Conservation (phyloP, 2,113 vertebrate species). For the Hirundichthys speculiger region DNA sequence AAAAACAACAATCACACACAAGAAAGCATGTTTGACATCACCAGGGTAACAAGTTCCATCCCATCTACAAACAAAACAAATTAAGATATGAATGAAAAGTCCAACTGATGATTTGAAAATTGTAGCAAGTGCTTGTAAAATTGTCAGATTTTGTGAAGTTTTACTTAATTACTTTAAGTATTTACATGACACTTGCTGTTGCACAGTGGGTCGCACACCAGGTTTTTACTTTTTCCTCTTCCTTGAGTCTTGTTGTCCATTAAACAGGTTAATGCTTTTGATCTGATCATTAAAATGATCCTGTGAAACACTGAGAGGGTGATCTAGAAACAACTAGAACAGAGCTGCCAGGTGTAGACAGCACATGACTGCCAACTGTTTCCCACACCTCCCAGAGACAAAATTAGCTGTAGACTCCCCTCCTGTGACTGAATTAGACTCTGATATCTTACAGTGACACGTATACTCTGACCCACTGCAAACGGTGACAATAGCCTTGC, state of each 20-base stretch:
- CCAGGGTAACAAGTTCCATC: too few species aligned
- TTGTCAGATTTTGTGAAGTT: too few species aligned
- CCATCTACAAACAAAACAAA: too few species aligned
- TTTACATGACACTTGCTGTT: too few species aligned
- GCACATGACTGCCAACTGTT: conserved; percentile 79
- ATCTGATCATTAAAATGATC: background rate
- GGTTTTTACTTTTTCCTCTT: too few species aligned
- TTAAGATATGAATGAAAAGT: too few species aligned
- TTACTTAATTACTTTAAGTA: too few species aligned
- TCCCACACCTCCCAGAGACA: conserved; percentile 66
- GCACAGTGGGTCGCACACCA: too few species aligned
- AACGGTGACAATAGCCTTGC: conserved; percentile 56
- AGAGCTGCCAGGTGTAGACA: conserved; percentile 66
- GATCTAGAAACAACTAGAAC: conserved; percentile 51
- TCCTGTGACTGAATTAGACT: conserved; percentile 72
- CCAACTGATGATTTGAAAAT: too few species aligned
- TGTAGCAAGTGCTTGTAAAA: too few species aligned
- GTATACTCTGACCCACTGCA: conserved; percentile 47
- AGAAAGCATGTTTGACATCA: too few species aligned
- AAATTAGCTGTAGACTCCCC: conserved; percentile 66
- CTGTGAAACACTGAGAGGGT: conserved; percentile 5
- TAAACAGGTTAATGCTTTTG: background rate
- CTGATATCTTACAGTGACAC: conserved; percentile 64
- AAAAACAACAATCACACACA: background rate
- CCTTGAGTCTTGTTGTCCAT: background rate